Evolutionary conservation across 2,113 vertebrate genomes (phyloP), one percentile per base, ranked within the genome.

Genomic region (Rhabdornis inornatus): DNA sequence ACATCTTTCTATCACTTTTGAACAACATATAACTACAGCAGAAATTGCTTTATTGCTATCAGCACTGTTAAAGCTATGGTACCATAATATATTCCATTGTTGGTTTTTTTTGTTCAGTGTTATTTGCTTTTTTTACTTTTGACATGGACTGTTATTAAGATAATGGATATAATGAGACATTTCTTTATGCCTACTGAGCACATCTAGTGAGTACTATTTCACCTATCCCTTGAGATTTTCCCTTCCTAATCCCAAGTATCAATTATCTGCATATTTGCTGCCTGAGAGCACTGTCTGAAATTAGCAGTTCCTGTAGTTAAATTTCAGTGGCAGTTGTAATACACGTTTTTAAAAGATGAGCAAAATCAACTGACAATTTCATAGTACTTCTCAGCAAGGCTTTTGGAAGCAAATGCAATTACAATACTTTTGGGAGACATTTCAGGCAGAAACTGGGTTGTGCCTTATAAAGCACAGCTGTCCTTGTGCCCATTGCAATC

Each of bases 201-300:
- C 27, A 39, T 74, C 47, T 71, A 66, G 33, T 49, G 31, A 65
- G 44, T 76, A 19, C 40, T 69, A 60, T 65, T 93, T 89, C 42
- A 92, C 47, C 30, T 68, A 9, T 27, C 68, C 50, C 59, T 66
- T 30, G 65, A 52, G 87, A 89, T 40, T 89, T 35, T 84, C 21
- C 39, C 24, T 75, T 66, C 47, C 53, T 79, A n/a, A 78, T 82
- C 31, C 44, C 69, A 60, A 78, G 44, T 55, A 84, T 49, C 69
- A 95, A 89, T 94, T 93, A 78, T 88, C 83, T 81, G 47, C 55
- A 23, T 81, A 55, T 94, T 89, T 95, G 27, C 71, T 95, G 75
- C 45, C 71, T 86, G 89, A 82, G 64, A 91, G 37, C 33, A 89
- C 42, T 23, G n/a, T 63, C 72, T 91, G 83, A 78, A 89, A 89